These are phyloP conservation scores for Threskiornis aethiopicus DNA, from an alignment of 2,797 vertebrate genomes.

Conservation along the genomic window DNA sequence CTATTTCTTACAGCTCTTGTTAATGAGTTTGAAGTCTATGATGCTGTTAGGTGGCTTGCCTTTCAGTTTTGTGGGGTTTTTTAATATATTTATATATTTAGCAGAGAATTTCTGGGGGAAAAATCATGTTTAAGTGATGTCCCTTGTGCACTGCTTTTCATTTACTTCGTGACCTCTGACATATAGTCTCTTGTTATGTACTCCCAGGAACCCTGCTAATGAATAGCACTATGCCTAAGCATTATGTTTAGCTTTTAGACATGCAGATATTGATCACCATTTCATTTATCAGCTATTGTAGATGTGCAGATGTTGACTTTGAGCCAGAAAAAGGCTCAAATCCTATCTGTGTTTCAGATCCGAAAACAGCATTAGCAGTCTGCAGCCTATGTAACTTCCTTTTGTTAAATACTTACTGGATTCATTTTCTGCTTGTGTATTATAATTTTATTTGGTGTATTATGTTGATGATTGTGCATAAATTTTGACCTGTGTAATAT, in stretches of 20 bases:
- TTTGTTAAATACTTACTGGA: background rate
- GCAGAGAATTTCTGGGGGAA: background rate
- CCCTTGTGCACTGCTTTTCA: background rate
- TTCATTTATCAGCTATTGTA: background rate
- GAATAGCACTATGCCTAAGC: background rate
- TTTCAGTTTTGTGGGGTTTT: background rate
- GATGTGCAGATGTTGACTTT: background rate
- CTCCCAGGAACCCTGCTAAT: background rate
- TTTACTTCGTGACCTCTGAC: background rate
- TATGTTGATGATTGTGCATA: background rate
- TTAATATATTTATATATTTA: background rate
- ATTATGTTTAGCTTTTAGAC: background rate
- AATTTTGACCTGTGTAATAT: conserved; percentile 61
- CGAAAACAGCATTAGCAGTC: background rate
- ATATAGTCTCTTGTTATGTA: fast-evolving
- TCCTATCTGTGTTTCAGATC: background rate
- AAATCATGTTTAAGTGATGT: fast-evolving
- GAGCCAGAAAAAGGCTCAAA: background rate
- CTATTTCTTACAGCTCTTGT: background rate
- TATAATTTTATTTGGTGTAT: conserved; percentile 1
- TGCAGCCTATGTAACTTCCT: background rate
- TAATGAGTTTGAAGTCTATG: background rate
- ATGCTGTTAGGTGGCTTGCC: background rate
- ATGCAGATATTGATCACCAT: background rate
- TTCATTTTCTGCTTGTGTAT: background rate